Base-by-base conservation (phyloP, 2,113 vertebrate species). In the Crotalus helleri region DNA sequence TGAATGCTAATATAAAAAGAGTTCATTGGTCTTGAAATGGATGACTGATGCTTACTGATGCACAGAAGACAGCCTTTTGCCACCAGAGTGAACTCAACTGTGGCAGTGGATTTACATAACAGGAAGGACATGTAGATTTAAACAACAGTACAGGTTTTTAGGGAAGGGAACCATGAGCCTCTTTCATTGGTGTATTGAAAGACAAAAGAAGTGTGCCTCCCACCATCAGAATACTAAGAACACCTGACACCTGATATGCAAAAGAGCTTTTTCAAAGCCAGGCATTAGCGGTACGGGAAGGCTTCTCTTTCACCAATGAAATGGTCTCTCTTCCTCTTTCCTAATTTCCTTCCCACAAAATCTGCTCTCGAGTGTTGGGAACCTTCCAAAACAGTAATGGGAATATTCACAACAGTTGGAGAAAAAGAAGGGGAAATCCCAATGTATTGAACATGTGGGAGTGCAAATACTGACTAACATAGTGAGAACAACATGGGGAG, bases 21-120 rank as follows among this genome's bases (percentile, higher is more conserved):
- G 85, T 59, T n/a, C 85, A 64, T 91, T 55, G n/a, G 19, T 58
- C 49, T 69, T 69, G 51, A n/a, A 49, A 57, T 44, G 90, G 51
- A 87, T 91, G 90, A n/a, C 39, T 88, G 91, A 92, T 46, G 24
- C 85, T 53, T 90, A 91, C 59, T 74, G 59, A 90, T 69, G 85
- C 90, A 57, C 58, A 88, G 24, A 64, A 88, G 49, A 53, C 46
- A 57, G 51, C 61, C 29, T 85, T 91, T 91, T 61, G n/a, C 21
- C 74, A 74, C 39, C 69, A 46, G 33, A 91, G 92, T 57, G 51
- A 91, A 91, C 15, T 93, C 59, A 69, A 88, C 85, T 85, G 88
- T 88, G 86, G 55, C 87, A 74, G 49, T 89, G 24, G 51, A 39
- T 88, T 92, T 74, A 88, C 87, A 57, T 26, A 54, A 64, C 91